Evolutionary conservation across 2,888 invertebrate species (phyloP).

Genomic region (Dynastes hyllus): DNA sequence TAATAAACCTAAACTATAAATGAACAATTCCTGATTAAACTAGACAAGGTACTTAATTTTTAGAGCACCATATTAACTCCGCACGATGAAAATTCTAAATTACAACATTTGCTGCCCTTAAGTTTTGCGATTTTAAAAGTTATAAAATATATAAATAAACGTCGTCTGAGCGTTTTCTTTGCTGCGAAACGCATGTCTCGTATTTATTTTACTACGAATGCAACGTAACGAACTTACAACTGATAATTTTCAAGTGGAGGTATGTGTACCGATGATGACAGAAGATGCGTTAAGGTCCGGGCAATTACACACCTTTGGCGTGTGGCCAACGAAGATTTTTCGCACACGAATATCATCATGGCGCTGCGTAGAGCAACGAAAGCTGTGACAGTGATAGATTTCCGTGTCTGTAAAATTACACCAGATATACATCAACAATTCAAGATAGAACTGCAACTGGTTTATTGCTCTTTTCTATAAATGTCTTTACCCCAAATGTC

Average conservation of each 20-base stretch:
- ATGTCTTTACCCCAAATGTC: no score
- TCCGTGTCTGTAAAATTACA: background rate
- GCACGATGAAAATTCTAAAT: no score
- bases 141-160: conserved; percentile 30
- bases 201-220: conserved; percentile 9
- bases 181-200: background rate
- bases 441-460: no score
- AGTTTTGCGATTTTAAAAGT: no score
- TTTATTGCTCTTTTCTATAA: no score
- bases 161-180: background rate
- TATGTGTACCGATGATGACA: conserved; percentile 24
- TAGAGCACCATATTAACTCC: no score
- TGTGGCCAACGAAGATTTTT: conserved; percentile 17
- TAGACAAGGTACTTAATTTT: background rate
- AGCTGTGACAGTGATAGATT: conserved; percentile 24
- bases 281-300: conserved; percentile 35
- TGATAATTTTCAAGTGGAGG: conserved; percentile 16
- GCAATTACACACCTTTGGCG: conserved; percentile 31
- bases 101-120: background rate
- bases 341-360: conserved; percentile 11
- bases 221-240: conserved; percentile 7
- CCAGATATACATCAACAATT: background rate
- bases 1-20: no score
- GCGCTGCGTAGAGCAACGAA: conserved; percentile 12
- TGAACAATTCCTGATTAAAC: background rate